These are phyloP conservation scores for Zoanthus gigantus DNA, from an alignment of 92 coral and sea anemone genomes.

Conservation along the genomic window DNA sequence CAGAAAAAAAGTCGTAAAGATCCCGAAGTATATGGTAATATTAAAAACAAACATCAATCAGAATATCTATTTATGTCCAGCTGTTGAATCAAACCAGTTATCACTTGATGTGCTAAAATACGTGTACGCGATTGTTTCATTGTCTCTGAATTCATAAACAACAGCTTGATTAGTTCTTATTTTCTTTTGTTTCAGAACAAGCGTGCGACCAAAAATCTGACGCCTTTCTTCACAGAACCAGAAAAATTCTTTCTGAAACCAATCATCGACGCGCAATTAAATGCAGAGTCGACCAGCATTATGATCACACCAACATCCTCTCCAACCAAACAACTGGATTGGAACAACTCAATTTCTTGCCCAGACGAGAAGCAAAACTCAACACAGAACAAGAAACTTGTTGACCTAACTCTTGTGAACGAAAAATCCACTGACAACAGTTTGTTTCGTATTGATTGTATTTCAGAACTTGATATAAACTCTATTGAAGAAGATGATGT, in stretches of 20 bases:
- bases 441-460: constrained; percentile 73
- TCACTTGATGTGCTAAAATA: background rate
- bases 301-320: constrained; percentile 90
- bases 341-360: constrained; percentile 1
- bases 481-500: constrained; percentile 90
- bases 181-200: constrained; percentile 73
- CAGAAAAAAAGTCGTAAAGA: constrained; percentile 78
- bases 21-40: constrained; percentile 86
- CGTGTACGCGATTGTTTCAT: constrained; percentile 1
- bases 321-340: constrained; percentile 84
- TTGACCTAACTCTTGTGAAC: constrained; percentile 32
- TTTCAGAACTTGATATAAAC: constrained; percentile 84
- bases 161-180: constrained; percentile 8
- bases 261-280: constrained; percentile 77
- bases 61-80: background rate
- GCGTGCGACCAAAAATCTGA: constrained; percentile 67
- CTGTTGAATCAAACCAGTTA: constrained; percentile 14
- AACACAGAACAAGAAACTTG: constrained; percentile 27
- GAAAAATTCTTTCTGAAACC: constrained; percentile 89
- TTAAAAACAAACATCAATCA: background rate
- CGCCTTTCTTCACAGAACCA: constrained; percentile 81
- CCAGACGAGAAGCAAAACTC: constrained; percentile 13
- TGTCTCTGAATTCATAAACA: background rate
- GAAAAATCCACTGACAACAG: constrained; percentile 69
- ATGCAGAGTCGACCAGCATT: constrained; percentile 75